phyloP scores from a whole-genome alignment of 2,113 vertebrate genomes.

The Tetraodon nigroviridis region DNA sequence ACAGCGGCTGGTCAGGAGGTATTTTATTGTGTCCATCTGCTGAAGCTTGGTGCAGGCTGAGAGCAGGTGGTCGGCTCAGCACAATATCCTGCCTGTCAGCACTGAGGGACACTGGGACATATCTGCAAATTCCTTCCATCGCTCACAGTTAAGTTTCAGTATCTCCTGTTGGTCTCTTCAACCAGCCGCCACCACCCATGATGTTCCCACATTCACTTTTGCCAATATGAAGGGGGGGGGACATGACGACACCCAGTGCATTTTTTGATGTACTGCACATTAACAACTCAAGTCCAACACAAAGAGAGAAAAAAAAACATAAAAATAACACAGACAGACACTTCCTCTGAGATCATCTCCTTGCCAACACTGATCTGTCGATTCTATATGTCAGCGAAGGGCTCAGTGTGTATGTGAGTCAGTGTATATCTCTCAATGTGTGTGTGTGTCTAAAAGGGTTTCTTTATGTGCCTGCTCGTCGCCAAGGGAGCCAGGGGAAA shows the following conservation, averaged over 20 bases:
- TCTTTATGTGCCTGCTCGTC: slow-evolving; percentile 69
- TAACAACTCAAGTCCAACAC: background rate
- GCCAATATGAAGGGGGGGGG: no score
- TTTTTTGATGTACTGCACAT: slow-evolving; percentile 57
- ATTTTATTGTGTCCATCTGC: slow-evolving; percentile 63
- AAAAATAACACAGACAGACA: slow-evolving; percentile 10
- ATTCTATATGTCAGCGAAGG: slow-evolving; percentile 43
- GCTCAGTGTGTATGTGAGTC: slow-evolving; percentile 39
- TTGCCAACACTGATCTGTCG: slow-evolving; percentile 46
- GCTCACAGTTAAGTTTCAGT: slow-evolving; percentile 29
- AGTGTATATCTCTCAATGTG: slow-evolving; percentile 37
- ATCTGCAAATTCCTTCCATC: slow-evolving; percentile 43
- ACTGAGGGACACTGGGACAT: slow-evolving; percentile 32
- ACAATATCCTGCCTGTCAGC: slow-evolving; percentile 63
- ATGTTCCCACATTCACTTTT: slow-evolving; percentile 67
- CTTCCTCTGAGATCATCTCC: slow-evolving; percentile 69
- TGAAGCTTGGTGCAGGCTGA: slow-evolving; percentile 53
- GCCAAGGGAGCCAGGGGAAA: slow-evolving; percentile 60
- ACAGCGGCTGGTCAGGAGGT: slow-evolving; percentile 48
- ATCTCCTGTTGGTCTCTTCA: slow-evolving; percentile 4
- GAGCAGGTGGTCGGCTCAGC: slow-evolving; percentile 65
- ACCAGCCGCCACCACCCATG: slow-evolving; percentile 31
- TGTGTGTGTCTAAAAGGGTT: slow-evolving; percentile 63
- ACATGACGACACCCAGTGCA: no score
- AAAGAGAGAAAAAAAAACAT: background rate